phyloP scores from a whole-genome alignment of 2,797 vertebrate species.

The Argyrosomus regius region DNA sequence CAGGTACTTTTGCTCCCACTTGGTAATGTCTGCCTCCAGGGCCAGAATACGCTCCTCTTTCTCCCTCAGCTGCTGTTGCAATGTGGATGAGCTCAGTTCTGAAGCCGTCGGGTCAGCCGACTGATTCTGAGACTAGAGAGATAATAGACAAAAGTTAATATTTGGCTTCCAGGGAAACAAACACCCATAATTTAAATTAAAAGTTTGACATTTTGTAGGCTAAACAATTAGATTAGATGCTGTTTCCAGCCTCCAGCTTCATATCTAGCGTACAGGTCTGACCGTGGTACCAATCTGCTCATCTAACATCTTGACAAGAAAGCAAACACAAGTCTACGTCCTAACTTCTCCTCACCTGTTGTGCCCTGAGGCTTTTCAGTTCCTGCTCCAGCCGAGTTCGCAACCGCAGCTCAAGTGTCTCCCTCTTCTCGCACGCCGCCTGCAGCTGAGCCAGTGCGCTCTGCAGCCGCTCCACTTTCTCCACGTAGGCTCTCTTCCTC shows the following conservation, averaged over 20 bases:
- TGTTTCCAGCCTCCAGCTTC: not conserved
- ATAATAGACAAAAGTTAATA: not conserved
- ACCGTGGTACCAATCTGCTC: not conserved
- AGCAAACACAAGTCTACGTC: not conserved
- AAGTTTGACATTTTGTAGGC: too few relatives aligned
- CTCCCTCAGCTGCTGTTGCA: slow-evolving; percentile 93
- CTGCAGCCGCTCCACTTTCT: slow-evolving; percentile 96
- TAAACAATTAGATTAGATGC: too few relatives aligned
- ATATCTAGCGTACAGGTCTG: not conserved
- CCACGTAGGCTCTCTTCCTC: slow-evolving; percentile 94
- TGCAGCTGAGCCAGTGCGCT: slow-evolving; percentile 94
- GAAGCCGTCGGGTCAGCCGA: slow-evolving; percentile 35
- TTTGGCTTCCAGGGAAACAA: not conserved
- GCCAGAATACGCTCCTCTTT: slow-evolving; percentile 94
- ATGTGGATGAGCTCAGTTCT: slow-evolving; percentile 80
- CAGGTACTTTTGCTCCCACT: slow-evolving; percentile 98
- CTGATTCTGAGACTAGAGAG: slow-evolving; percentile 56
- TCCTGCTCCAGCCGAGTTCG: slow-evolving; percentile 96
- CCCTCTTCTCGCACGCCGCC: slow-evolving; percentile 95
- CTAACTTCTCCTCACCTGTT: slow-evolving; percentile 87
- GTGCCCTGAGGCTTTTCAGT: slow-evolving; percentile 92
- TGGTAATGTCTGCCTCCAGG: slow-evolving; percentile 97
- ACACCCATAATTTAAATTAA: not conserved
- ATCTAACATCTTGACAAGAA: not conserved
- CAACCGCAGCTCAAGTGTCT: slow-evolving; percentile 92